A percentile compares a stretch with the other conserved stretches of the same genome.
Conservation (phyloP, 2,888 invertebrate species). For the Watsonalla binaria region DNA sequence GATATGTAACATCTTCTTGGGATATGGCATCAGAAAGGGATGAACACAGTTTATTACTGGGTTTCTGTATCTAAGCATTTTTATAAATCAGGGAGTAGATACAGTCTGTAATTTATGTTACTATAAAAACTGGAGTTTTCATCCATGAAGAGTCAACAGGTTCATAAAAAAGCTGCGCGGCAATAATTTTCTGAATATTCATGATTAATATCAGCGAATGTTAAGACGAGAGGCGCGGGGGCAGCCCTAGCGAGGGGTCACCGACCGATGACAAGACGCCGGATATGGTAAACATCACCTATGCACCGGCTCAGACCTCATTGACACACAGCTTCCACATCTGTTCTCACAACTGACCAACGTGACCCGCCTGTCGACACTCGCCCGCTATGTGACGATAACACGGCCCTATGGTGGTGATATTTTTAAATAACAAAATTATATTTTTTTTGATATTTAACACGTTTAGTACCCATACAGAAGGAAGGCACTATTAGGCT, state of each 20-base stretch:
- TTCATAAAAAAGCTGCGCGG: neutral
- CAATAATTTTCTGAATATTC: neutral
- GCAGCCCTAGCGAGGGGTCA: neutral
- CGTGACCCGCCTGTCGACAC: neutral
- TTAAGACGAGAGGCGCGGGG: neutral
- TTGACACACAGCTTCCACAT: neutral
- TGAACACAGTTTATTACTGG: too few species aligned
- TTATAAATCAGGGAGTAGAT: too few species aligned
- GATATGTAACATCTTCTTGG: too few species aligned
- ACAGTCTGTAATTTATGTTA: too few species aligned
- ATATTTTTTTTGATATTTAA: too few species aligned
- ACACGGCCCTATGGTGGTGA: too few species aligned
- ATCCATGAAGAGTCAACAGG: neutral
- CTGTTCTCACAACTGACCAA: neutral
- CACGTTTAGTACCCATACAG: too few species aligned
- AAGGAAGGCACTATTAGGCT: too few species aligned
- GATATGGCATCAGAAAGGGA: too few species aligned
- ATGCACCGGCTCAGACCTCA: neutral
- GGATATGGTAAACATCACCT: conserved; percentile 3
- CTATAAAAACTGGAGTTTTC: neutral
- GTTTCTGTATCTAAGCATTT: too few species aligned
- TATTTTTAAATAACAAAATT: too few species aligned
- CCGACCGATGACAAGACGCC: neutral
- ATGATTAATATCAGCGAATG: neutral
- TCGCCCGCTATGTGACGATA: too few species aligned